Conservation (phyloP, 2,113 vertebrate species). For the Otus sunia region DNA sequence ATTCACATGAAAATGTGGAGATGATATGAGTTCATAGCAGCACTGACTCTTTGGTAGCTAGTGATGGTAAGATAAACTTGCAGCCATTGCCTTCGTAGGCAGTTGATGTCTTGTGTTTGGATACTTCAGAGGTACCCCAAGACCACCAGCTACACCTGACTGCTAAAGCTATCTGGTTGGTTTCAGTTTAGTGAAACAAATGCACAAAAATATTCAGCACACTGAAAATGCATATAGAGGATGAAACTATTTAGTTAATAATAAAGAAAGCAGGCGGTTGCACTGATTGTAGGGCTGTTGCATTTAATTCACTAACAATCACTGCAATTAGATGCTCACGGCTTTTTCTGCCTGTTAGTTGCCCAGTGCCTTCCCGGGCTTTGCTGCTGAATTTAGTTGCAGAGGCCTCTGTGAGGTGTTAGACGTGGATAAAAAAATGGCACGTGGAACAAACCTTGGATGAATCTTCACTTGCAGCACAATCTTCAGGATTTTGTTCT, state of each 20-base stretch:
- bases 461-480: neutral
- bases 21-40: neutral
- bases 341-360: neutral
- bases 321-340: neutral
- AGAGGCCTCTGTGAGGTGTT: neutral
- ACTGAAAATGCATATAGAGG: neutral
- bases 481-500: neutral
- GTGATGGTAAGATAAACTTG: neutral
- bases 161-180: neutral
- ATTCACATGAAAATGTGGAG: neutral
- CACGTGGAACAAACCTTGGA: neutral
- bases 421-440: neutral
- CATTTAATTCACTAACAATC: neutral
- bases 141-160: neutral
- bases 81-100: neutral
- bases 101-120: neutral
- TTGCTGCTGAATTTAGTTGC: neutral
- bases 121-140: neutral
- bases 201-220: neutral
- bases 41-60: neutral
- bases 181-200: neutral
- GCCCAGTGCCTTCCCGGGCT: accelerated
- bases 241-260: neutral
- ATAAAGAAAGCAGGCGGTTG: neutral
- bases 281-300: neutral